A percentile compares a stretch with the other conserved stretches of the same genome.
These are phyloP conservation scores for Vannuccia rotundouncinata DNA, from an alignment of 2,888 invertebrate genomes.

Conservation along the genomic window DNA sequence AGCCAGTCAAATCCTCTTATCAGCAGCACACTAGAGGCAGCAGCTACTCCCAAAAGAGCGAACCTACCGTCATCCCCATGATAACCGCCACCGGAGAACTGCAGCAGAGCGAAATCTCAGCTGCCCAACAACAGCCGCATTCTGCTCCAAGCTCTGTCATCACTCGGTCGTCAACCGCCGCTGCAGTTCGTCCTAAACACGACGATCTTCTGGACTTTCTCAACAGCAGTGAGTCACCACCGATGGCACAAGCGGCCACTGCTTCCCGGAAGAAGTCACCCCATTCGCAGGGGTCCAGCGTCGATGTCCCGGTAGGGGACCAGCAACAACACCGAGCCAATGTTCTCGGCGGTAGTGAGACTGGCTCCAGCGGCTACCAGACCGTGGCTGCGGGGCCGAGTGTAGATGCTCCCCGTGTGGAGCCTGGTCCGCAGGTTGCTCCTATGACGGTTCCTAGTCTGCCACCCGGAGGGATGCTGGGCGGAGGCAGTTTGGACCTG, in stretches of 20 bases:
- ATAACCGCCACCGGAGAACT: background rate
- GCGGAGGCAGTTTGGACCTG: constrained; percentile 43
- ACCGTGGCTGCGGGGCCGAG: background rate
- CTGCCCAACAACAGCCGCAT: background rate
- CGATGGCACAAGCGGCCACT: background rate
- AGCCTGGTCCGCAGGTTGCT: background rate
- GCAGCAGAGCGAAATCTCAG: no score
- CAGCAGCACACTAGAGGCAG: background rate
- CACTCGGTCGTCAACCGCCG: background rate
- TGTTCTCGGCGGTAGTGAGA: background rate
- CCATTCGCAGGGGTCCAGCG: background rate
- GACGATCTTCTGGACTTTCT: background rate
- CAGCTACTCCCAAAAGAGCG: background rate
- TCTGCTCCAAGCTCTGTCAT: background rate
- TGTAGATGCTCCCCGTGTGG: background rate
- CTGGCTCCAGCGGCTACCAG: constrained; percentile 33
- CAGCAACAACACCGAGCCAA: no score
- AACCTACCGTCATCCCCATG: background rate
- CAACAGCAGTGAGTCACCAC: background rate
- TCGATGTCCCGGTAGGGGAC: background rate
- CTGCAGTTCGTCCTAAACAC: background rate
- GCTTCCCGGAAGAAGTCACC: background rate
- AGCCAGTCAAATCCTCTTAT: background rate
- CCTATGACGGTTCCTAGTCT: background rate
- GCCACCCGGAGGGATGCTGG: background rate